Evolutionary conservation across 35 echinoderm and acorn worm genomes (phyloP).

Genomic region (Strongylocentrotus purpuratus): DNA sequence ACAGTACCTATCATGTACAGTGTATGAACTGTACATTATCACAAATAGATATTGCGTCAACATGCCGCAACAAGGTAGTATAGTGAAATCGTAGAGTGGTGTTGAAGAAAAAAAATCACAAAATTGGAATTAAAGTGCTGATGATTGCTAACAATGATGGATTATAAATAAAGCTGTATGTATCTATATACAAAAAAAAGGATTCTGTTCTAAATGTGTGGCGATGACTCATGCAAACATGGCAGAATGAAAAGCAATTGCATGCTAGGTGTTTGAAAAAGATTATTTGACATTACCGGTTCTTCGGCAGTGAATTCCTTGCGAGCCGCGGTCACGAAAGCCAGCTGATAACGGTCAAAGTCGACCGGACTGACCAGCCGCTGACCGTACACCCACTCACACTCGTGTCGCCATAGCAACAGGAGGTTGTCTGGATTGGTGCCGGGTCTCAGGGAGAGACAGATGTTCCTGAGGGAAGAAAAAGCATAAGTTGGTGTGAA

Average conservation of each 20-base stretch:
- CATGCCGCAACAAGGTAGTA: background rate
- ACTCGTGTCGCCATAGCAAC: constrained; percentile 96
- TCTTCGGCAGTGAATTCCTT: constrained; percentile 96
- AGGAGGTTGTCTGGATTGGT: constrained; percentile 62
- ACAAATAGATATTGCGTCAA: background rate
- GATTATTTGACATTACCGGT: constrained; percentile 50
- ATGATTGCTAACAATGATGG: background rate
- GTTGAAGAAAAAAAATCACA: background rate
- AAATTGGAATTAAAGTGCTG: background rate
- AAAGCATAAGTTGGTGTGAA: no score
- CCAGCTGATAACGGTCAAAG: constrained; percentile 82
- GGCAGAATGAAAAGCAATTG: background rate
- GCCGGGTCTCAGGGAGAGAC: constrained; percentile 78
- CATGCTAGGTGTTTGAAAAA: background rate
- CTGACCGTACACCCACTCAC: constrained; percentile 91
- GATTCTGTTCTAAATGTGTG: background rate
- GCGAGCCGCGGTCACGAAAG: constrained; percentile 90
- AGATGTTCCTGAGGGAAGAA: constrained; percentile 76
- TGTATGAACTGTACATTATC: background rate
- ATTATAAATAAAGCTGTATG: background rate
- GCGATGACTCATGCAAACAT: background rate
- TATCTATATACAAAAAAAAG: background rate
- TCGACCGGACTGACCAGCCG: constrained; percentile 85
- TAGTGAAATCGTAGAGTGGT: background rate
- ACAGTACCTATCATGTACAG: no score